Percentiles rank a stretch among this genome's conserved stretches.
phyloP scores from a whole-genome alignment of 1,140 invertebrate genomes.

The Paraescarpia echinospica region DNA sequence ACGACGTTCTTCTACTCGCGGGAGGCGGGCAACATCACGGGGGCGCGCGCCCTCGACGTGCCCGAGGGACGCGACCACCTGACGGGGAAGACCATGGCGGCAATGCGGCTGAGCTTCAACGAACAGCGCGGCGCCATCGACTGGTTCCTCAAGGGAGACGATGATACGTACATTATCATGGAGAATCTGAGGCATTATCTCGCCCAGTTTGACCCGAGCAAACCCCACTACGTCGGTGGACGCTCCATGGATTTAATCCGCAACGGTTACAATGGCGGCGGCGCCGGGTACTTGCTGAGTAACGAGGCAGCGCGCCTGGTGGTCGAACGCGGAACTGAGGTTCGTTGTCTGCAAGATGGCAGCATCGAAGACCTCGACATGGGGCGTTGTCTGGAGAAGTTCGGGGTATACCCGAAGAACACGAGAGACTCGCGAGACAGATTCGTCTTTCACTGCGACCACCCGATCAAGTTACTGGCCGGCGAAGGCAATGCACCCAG shows the following conservation, averaged over 20 bases:
- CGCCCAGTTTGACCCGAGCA: constrained; percentile 21
- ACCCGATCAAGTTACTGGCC: constrained; percentile 24
- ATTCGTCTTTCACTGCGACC: constrained; percentile 27
- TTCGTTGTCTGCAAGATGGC: constrained; percentile 21
- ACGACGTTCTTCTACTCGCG: constrained; percentile 20
- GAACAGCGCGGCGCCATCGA: background rate
- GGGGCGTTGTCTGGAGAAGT: constrained; percentile 27
- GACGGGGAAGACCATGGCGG: constrained; percentile 13
- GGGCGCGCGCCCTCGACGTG: constrained; percentile 1
- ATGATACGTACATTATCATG: constrained; percentile 19
- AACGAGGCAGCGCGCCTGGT: constrained; percentile 17
- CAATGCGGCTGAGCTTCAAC: background rate
- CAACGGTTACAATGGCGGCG: constrained; percentile 32
- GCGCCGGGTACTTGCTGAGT: constrained; percentile 31
- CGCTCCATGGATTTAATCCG: constrained; percentile 21
- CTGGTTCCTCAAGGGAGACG: constrained; percentile 21
- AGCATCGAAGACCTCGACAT: constrained; percentile 33
- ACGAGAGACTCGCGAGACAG: constrained; percentile 22
- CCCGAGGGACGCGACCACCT: constrained; percentile 17
- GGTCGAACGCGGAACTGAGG: background rate
- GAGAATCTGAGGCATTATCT: constrained; percentile 11
- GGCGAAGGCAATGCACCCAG: background rate
- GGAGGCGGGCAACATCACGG: background rate
- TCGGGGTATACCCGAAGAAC: constrained; percentile 28
- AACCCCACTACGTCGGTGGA: constrained; percentile 32